A percentile compares a stretch with the other conserved stretches of the same genome.
Conservation (phyloP, 1,140 invertebrate species). For the Temnothorax curvispinosus region DNA sequence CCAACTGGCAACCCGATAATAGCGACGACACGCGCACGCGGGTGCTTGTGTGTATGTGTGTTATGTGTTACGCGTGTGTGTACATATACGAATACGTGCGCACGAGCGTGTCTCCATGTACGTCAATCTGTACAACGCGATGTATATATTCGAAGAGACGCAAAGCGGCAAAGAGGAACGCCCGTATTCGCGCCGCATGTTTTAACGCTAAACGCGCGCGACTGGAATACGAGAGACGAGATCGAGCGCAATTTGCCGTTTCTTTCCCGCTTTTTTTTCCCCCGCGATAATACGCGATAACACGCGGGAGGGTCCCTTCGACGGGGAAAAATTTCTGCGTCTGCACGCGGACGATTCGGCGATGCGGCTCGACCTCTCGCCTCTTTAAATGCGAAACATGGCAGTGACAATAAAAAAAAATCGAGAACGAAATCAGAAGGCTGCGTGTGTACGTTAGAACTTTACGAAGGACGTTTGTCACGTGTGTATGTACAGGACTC, state of each 20-base stretch:
- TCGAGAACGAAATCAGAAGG: slow-evolving; percentile 30
- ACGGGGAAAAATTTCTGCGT: not conserved
- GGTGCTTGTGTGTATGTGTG: not conserved
- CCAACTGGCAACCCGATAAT: slow-evolving; percentile 30
- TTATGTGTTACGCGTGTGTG: too few species aligned
- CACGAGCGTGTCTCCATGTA: slow-evolving; percentile 65
- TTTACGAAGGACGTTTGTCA: slow-evolving; percentile 28
- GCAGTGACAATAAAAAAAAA: slow-evolving; percentile 24
- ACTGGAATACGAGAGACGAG: too few species aligned
- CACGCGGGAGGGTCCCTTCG: not conserved
- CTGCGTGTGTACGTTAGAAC: not conserved
- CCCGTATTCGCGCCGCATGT: not conserved
- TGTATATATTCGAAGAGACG: slow-evolving; percentile 40
- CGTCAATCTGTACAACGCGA: slow-evolving; percentile 75
- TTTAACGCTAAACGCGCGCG: not conserved
- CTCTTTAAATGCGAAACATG: slow-evolving; percentile 36
- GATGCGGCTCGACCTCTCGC: not conserved
- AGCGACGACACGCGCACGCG: slow-evolving; percentile 31
- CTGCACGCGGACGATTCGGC: not conserved
- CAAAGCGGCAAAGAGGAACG: slow-evolving; percentile 10
- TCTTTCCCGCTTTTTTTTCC: not conserved
- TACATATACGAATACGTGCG: slow-evolving; percentile 65
- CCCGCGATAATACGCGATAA: not conserved
- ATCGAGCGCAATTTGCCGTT: not conserved
- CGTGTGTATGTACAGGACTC: not conserved